These are phyloP conservation scores for Gymnothorax reevesii DNA, from an alignment of 2,797 vertebrate species.

Conservation along the genomic window DNA sequence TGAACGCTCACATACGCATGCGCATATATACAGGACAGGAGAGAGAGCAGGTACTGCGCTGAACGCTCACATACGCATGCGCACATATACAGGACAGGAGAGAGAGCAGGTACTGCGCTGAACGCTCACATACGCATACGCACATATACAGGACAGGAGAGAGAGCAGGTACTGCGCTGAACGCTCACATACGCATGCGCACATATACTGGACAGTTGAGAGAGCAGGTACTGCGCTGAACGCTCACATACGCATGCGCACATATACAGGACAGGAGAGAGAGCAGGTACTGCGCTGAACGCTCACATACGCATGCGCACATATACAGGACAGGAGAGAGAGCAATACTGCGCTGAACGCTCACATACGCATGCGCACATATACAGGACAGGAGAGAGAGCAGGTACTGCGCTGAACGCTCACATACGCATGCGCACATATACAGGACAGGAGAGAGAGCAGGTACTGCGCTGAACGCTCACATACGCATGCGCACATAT, in stretches of 20 bases:
- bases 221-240: slow-evolving; percentile 81
- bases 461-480: slow-evolving; percentile 70
- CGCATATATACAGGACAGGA: slow-evolving; percentile 70
- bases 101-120: slow-evolving; percentile 83
- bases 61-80: neutral
- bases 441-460: slow-evolving; percentile 85
- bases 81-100: slow-evolving; percentile 71
- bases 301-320: neutral
- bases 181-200: neutral
- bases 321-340: slow-evolving; percentile 79
- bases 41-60: slow-evolving; percentile 84
- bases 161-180: slow-evolving; percentile 83
- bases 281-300: slow-evolving; percentile 81
- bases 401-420: slow-evolving; percentile 74
- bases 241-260: neutral
- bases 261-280: slow-evolving; percentile 76
- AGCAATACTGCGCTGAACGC: slow-evolving; percentile 75
- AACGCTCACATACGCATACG: neutral
- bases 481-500: neutral
- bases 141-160: slow-evolving; percentile 72
- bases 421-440: neutral
- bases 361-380: neutral
- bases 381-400: slow-evolving; percentile 82
- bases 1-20: neutral
- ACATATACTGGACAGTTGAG: slow-evolving; percentile 53